Evolutionary conservation across 2,113 vertebrate species (phyloP), one percentile per base, ranked within the genome.

Genomic region (Cyanoderma ruficeps): DNA sequence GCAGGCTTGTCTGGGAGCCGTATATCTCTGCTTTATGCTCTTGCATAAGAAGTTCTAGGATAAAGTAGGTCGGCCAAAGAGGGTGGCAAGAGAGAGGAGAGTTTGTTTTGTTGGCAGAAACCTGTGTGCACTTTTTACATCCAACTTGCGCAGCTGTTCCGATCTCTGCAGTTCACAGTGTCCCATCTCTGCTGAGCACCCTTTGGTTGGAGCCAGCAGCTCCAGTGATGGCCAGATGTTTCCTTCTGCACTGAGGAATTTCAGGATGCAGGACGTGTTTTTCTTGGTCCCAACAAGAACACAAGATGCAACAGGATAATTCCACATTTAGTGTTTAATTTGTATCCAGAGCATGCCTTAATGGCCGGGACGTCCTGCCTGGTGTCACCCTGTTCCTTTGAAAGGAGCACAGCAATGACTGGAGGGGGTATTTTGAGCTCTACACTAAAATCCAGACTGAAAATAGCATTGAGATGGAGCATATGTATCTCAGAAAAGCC

Each of bases 391-490:
- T 42, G 27, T 39, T 87, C 57, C 47, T 89, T 92, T 81, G 56
- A 69, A 83, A 96, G 63, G 46, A 88, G 63, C 41, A 35, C 76
- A 82, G 37, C 55, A 31, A 13, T 24, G 53, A 75, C 67, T 80
- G 60, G 27, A 49, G 47, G 19, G 52, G 27, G 25, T 52, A n/a
- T 90, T 94, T 93, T 90, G 72, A 89, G 53, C 56, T 93, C 75
- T 63, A 27, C 28, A 17, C 60, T 76, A 49, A 95, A 95, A 97
- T 31, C 20, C 33, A 35, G 6, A 17, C 52, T 94, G 82, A 87
- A 96, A 95, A 94, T 85, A 87, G 15, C 78, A 74, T 61, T 82
- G 74, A 93, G 55, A 61, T 80, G n/a, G 37, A 86, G 68, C 50
- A 42, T 65, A 42, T 57, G 76, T 88, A 46, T 96, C 47, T 94